phyloP scores from a whole-genome alignment of 2,797 vertebrate genomes.

The Coccyzus lansbergi region DNA sequence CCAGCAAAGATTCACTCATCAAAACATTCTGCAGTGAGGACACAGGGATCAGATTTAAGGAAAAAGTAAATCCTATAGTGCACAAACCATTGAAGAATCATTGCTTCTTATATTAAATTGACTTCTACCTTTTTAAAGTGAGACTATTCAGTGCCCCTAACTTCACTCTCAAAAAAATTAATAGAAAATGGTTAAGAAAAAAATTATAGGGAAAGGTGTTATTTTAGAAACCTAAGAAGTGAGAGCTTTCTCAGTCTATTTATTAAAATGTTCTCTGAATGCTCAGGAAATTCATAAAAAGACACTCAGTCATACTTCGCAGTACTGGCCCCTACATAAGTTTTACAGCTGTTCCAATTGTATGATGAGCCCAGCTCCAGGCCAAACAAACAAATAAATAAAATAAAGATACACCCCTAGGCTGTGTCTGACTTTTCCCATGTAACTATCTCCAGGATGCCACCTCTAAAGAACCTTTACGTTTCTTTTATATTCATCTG shows the following conservation, averaged over 20 bases:
- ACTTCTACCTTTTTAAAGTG: background rate
- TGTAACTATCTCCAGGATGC: constrained; percentile 53
- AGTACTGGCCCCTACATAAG: constrained; percentile 10
- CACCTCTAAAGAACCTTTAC: constrained; percentile 48
- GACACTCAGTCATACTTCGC: background rate
- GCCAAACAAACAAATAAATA: constrained; percentile 66
- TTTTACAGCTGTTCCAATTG: constrained; percentile 55
- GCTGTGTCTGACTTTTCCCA: constrained; percentile 63
- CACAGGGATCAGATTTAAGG: background rate
- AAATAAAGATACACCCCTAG: constrained; percentile 67
- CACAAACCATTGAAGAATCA: background rate
- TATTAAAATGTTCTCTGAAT: constrained; percentile 47
- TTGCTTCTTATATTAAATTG: background rate
- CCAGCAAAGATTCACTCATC: background rate
- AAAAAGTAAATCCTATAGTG: background rate
- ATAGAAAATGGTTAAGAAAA: constrained; percentile 36
- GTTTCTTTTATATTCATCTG: constrained; percentile 51
- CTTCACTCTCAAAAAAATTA: constrained; percentile 23
- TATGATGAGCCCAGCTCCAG: constrained; percentile 46
- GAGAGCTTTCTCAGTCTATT: constrained; percentile 40
- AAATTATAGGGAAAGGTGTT: constrained; percentile 39
- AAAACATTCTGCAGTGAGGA: background rate
- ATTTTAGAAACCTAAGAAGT: constrained; percentile 34
- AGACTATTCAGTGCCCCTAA: constrained; percentile 34
- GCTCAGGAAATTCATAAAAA: constrained; percentile 37